These are phyloP conservation scores for Melolontha melolontha DNA, from an alignment of 2,888 invertebrate species.

Conservation along the genomic window DNA sequence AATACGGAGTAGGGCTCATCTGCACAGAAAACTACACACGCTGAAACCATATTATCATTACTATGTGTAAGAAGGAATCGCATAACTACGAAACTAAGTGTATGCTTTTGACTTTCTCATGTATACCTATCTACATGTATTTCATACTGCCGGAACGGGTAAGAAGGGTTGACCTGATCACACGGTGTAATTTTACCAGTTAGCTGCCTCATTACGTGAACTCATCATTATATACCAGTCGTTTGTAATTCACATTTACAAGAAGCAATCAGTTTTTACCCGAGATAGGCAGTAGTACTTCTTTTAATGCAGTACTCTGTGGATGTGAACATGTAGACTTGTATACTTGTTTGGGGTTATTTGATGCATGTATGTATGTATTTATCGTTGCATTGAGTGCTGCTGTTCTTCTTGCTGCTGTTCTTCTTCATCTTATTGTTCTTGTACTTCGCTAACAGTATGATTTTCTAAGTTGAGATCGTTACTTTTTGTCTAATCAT, in stretches of 20 bases:
- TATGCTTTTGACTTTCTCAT: too few relatives aligned
- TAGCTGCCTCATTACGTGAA: constrained; percentile 44
- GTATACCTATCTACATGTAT: too few relatives aligned
- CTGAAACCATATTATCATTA: too few relatives aligned
- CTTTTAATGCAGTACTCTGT: not conserved
- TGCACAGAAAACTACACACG: too few relatives aligned
- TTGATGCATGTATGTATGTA: not conserved
- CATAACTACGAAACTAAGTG: too few relatives aligned
- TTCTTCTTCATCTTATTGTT: not conserved
- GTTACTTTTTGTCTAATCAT: constrained; percentile 15
- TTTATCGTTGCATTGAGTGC: constrained; percentile 7
- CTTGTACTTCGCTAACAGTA: too few relatives aligned
- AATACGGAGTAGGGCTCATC: constrained; percentile 1
- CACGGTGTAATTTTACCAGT: constrained; percentile 55
- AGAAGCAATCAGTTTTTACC: constrained; percentile 40
- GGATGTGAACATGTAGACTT: too few relatives aligned
- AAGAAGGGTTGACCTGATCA: constrained; percentile 42
- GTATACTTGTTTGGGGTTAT: too few relatives aligned
- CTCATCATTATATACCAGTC: constrained; percentile 40
- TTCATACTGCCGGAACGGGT: not conserved
- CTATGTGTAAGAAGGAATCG: too few relatives aligned
- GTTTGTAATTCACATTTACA: constrained; percentile 38
- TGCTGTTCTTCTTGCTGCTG: constrained; percentile 1
- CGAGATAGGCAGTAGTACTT: not conserved
- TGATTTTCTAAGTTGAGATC: constrained; percentile 3